Evolutionary conservation across 2,888 invertebrate species (phyloP).

Genomic region (Scaptomyza parva): DNA sequence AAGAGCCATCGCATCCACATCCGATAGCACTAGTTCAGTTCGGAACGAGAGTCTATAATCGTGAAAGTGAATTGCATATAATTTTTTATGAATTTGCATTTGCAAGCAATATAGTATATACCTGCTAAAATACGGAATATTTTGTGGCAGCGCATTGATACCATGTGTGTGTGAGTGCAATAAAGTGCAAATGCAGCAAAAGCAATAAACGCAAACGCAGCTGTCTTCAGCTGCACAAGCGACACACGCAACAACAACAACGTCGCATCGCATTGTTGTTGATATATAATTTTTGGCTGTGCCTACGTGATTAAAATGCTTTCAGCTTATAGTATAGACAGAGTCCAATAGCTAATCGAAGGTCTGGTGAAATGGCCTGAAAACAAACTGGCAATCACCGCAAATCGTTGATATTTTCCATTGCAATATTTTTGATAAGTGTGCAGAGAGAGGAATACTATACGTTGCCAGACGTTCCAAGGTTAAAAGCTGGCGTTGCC

Average conservation of each 20-base stretch:
- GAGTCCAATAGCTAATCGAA: constrained; percentile 32
- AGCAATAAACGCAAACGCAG: constrained; percentile 25
- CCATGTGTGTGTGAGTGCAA: constrained; percentile 10
- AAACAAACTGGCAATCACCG: constrained; percentile 38
- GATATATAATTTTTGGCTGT: constrained; percentile 46
- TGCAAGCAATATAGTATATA: constrained; percentile 24
- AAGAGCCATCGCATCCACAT: not conserved
- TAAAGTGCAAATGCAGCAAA: constrained; percentile 9
- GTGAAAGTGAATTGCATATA: constrained; percentile 50
- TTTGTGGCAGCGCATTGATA: not conserved
- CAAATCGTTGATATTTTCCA: constrained; percentile 17
- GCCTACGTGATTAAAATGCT: constrained; percentile 77
- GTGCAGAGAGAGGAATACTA: not conserved
- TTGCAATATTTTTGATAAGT: constrained; percentile 40
- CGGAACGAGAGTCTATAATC: constrained; percentile 30
- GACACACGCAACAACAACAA: constrained; percentile 42
- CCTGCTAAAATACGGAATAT: constrained; percentile 8
- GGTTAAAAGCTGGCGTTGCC: constrained; percentile 52
- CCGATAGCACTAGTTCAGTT: constrained; percentile 43
- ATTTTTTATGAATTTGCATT: constrained; percentile 44
- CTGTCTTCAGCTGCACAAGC: constrained; percentile 32
- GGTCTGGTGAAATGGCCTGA: constrained; percentile 51
- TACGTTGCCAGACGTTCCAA: constrained; percentile 46
- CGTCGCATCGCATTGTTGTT: constrained; percentile 51
- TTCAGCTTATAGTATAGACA: constrained; percentile 31